Evolutionary conservation across 2,888 invertebrate species (phyloP).

Genomic region (Fabriciana adippe): DNA sequence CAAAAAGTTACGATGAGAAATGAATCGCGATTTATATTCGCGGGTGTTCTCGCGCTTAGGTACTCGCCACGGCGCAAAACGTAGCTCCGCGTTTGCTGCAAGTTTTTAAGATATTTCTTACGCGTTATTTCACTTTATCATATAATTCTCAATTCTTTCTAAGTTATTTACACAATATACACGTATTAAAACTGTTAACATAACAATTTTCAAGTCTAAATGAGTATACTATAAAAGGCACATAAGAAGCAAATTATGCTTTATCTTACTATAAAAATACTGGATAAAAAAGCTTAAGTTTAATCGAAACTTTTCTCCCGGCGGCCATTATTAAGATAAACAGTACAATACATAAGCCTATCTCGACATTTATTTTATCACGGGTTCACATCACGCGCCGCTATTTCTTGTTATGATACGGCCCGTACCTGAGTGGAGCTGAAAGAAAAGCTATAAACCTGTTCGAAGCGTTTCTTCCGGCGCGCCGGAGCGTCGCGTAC

Average conservation of each 20-base stretch:
- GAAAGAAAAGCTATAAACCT: conserved; percentile 84
- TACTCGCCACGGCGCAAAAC: conserved; percentile 32
- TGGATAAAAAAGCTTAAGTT: conserved; percentile 62
- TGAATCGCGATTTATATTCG: conserved; percentile 83
- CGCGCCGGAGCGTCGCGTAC: conserved; percentile 80
- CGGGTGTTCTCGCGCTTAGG: conserved; percentile 51
- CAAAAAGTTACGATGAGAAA: conserved; percentile 84
- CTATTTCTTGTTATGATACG: conserved; percentile 83
- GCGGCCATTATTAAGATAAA: conserved; percentile 82
- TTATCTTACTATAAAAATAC: conserved; percentile 30
- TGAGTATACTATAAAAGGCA: not conserved
- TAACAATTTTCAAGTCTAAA: too few relatives aligned
- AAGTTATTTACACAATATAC: too few relatives aligned
- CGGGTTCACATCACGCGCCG: conserved; percentile 83
- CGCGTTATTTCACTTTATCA: too few relatives aligned
- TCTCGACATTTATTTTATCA: conserved; percentile 83
- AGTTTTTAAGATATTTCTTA: not conserved
- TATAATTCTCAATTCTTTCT: too few relatives aligned
- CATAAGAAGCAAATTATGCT: conserved; percentile 15
- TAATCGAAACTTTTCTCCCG: conserved; percentile 79
- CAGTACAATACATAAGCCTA: conserved; percentile 83
- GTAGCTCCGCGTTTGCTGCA: conserved; percentile 6
- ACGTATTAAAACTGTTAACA: too few relatives aligned
- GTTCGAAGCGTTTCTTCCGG: conserved; percentile 78
- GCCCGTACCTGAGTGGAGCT: conserved; percentile 81